A percentile compares a stretch with the other conserved stretches of the same genome.
Conservation (phyloP, 2,797 vertebrate genomes). For the Poeciliopsis paucimaculata region DNA sequence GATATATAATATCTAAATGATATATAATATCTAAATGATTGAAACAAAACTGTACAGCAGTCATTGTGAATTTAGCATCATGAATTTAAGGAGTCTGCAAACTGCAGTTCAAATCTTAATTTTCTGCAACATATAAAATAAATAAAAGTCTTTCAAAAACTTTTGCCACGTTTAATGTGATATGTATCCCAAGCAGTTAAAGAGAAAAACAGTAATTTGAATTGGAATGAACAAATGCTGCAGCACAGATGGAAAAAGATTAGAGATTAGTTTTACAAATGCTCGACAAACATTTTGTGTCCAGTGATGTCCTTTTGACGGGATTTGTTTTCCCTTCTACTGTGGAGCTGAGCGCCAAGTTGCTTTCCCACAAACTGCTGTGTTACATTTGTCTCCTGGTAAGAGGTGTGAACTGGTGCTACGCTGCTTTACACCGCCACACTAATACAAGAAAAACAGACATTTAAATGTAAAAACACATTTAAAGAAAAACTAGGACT, state of each 20-base stretch:
- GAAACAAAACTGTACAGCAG: not conserved
- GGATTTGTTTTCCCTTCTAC: slow-evolving; percentile 11
- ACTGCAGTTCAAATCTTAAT: not conserved
- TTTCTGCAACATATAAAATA: not conserved
- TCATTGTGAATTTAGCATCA: not conserved
- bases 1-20: not conserved
- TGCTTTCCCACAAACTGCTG: slow-evolving; percentile 78
- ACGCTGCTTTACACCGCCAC: slow-evolving; percentile 17
- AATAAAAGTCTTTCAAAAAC: not conserved
- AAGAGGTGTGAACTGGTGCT: slow-evolving; percentile 55
- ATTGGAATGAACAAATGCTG: not conserved
- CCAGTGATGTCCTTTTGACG: not conserved
- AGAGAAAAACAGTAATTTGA: not conserved
- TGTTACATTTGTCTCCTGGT: slow-evolving; percentile 77
- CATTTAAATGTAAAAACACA: slow-evolving; percentile 3
- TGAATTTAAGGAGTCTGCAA: not conserved
- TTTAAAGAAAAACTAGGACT: not conserved
- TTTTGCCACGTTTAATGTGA: not conserved
- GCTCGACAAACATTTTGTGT: too few species aligned
- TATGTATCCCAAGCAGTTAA: not conserved
- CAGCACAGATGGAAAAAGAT: not conserved
- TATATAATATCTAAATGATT: too few species aligned
- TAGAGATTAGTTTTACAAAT: not conserved
- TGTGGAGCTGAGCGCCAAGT: slow-evolving; percentile 49
- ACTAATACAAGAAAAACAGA: slow-evolving; percentile 44